Evolutionary conservation across 2,113 vertebrate species (phyloP), one percentile per base, ranked within the genome.

Genomic region (Tetrao urogallus): DNA sequence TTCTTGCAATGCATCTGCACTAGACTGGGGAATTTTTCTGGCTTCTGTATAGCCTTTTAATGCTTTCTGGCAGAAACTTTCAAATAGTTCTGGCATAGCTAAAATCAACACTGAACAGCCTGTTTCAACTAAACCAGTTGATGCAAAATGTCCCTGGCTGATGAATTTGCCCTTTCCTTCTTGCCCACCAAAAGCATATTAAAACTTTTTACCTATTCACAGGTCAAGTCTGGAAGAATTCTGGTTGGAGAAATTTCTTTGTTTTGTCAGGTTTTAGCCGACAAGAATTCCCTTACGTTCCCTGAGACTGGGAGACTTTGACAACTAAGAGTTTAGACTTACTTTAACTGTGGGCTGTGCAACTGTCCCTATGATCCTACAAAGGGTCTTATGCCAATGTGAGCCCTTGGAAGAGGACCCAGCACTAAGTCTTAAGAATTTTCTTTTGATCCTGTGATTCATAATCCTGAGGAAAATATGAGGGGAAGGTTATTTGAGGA

Each of bases 181-280:
- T 14, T 48, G 45, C 45, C 57, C 36, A 54, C 70, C 18, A 70
- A 66, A 88, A 81, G 11, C 40, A n/a, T 4, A 4, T 65, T 79
- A 75, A 89, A 90, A 54, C 16, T 12, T 86, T 47, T 88, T 75
- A 34, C 80, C 38, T 75, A 54, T 72, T 90, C 64, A n/a, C 20
- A 5, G 75, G 58, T 86, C 78, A 82, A 52, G 40, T 82, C 57
- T 82, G 54, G 52, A 86, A 79, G 54, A 89, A 52, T 85, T 79
- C 74, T 89, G 57, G 36, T 81, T 72, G 58, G 80, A 61, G 34
- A 93, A 81, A 40, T 60, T 93, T 93, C 50, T 83, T 78, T 75
- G 43, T 91, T 92, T 78, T 81, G 57, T 72, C 61, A 69, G 69
- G 38, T 80, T 82, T 86, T 74, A 60, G 50, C 47, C 83, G 88